phyloP scores from a whole-genome alignment of 2,113 vertebrate species.

The Penelope pileata region DNA sequence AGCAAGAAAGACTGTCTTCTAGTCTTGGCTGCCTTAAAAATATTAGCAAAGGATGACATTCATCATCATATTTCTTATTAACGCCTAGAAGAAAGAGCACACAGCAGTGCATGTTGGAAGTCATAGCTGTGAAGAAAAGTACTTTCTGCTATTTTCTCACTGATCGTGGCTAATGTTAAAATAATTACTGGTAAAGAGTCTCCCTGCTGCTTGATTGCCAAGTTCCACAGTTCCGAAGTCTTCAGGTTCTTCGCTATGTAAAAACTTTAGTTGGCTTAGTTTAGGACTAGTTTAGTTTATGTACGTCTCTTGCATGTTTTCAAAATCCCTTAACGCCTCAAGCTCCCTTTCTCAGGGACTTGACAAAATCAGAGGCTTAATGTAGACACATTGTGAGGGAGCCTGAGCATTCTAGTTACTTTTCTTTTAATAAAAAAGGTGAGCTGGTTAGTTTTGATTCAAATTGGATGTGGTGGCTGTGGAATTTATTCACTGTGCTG shows the following conservation, averaged over 20 bases:
- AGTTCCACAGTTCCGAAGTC: constrained; percentile 4
- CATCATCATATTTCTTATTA: constrained; percentile 74
- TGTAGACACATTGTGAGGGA: constrained; percentile 28
- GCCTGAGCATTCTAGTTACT: not conserved
- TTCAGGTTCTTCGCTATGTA: constrained; percentile 36
- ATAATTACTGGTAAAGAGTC: constrained; percentile 70
- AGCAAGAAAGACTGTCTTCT: constrained; percentile 45
- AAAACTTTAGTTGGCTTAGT: not conserved
- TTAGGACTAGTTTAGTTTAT: not conserved
- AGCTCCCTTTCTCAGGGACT: not conserved
- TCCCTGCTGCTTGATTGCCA: constrained; percentile 61
- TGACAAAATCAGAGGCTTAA: constrained; percentile 40
- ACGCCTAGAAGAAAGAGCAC: constrained; percentile 67
- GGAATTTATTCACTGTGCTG: not conserved
- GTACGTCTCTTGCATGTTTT: constrained; percentile 20
- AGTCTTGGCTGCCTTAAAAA: constrained; percentile 62
- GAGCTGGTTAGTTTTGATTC: not conserved
- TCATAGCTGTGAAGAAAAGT: constrained; percentile 64
- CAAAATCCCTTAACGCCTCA: not conserved
- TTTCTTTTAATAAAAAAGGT: not conserved
- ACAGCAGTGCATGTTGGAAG: constrained; percentile 67
- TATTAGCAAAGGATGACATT: constrained; percentile 60
- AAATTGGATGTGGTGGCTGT: not conserved
- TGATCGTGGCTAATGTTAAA: constrained; percentile 71
- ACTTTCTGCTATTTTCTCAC: constrained; percentile 60